These are phyloP conservation scores for Neodiprion pinetum DNA, from an alignment of 1,140 invertebrate genomes.

Conservation along the genomic window DNA sequence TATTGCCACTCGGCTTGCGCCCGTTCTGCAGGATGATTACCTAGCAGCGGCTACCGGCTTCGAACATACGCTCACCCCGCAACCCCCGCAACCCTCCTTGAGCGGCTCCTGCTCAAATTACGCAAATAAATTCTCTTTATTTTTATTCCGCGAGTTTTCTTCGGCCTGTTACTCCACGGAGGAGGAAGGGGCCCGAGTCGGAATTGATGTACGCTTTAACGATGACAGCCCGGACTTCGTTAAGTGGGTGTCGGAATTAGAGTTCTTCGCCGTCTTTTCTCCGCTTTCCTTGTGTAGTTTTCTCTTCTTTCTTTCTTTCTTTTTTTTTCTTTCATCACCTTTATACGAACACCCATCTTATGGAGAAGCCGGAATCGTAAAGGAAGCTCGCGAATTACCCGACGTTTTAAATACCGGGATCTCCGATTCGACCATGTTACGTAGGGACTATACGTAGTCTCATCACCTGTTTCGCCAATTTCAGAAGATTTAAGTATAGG, in stretches of 20 bases:
- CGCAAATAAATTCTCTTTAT: slow-evolving; percentile 62
- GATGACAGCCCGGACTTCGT: slow-evolving; percentile 35
- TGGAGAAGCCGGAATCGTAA: too few species aligned
- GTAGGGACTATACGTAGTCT: too few species aligned
- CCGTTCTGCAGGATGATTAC: slow-evolving; percentile 32
- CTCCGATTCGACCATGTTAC: too few species aligned
- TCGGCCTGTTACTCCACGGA: slow-evolving; percentile 1
- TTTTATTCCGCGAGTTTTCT: slow-evolving; percentile 47
- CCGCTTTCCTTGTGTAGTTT: neutral
- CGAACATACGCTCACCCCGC: slow-evolving; percentile 48
- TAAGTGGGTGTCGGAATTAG: slow-evolving; percentile 9
- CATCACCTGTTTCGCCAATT: too few species aligned
- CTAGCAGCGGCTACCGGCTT: slow-evolving; percentile 29
- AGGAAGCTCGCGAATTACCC: too few species aligned
- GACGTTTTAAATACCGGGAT: too few species aligned
- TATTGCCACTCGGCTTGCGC: slow-evolving; percentile 53
- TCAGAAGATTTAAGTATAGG: too few species aligned
- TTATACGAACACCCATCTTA: neutral
- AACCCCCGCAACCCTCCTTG: slow-evolving; percentile 16
- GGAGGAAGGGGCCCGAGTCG: slow-evolving; percentile 1
- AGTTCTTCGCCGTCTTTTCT: neutral
- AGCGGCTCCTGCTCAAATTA: slow-evolving; percentile 50
- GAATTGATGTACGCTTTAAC: slow-evolving; percentile 38
- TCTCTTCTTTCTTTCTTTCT: neutral
- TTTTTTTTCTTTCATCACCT: neutral